A percentile compares a stretch with the other conserved stretches of the same genome.
phyloP scores from a whole-genome alignment of 2,113 vertebrate genomes.

The Scatophagus argus region DNA sequence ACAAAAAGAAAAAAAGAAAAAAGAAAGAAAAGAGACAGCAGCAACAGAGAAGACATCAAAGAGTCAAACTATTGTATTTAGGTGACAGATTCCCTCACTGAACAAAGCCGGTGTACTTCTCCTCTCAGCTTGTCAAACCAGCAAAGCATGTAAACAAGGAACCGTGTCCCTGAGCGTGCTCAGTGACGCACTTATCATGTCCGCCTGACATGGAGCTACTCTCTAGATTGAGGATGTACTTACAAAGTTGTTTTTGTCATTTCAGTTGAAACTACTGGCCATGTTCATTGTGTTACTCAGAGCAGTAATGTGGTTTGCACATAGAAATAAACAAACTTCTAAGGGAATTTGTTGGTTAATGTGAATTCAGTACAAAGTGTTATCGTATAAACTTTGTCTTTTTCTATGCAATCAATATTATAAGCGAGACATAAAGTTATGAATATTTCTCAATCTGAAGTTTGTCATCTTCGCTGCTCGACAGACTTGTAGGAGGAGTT shows the following conservation, averaged over 20 bases:
- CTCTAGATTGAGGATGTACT: not conserved
- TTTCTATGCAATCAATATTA: not conserved
- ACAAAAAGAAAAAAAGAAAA: slow-evolving; percentile 17
- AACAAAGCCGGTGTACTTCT: slow-evolving; percentile 48
- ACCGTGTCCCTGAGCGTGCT: slow-evolving; percentile 13
- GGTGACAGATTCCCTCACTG: slow-evolving; percentile 29
- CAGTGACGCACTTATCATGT: slow-evolving; percentile 16
- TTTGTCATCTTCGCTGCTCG: not conserved
- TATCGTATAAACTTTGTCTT: not conserved
- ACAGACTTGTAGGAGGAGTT: not conserved
- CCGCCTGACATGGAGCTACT: slow-evolving; percentile 18
- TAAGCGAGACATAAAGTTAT: not conserved
- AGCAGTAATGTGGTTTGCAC: not conserved
- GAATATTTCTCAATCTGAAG: not conserved
- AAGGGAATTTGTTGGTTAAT: not conserved
- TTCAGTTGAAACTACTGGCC: not conserved
- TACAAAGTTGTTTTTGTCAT: not conserved
- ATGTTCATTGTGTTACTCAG: not conserved
- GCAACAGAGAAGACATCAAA: slow-evolving; percentile 15
- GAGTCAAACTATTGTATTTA: slow-evolving; percentile 13
- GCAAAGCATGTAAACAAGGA: slow-evolving; percentile 37
- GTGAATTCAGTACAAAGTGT: not conserved
- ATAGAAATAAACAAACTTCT: not conserved
- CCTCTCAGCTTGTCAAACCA: slow-evolving; percentile 45
- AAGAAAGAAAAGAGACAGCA: slow-evolving; percentile 8